Evolutionary conservation across 2,797 vertebrate genomes (phyloP).

Genomic region (Fringilla coelebs): DNA sequence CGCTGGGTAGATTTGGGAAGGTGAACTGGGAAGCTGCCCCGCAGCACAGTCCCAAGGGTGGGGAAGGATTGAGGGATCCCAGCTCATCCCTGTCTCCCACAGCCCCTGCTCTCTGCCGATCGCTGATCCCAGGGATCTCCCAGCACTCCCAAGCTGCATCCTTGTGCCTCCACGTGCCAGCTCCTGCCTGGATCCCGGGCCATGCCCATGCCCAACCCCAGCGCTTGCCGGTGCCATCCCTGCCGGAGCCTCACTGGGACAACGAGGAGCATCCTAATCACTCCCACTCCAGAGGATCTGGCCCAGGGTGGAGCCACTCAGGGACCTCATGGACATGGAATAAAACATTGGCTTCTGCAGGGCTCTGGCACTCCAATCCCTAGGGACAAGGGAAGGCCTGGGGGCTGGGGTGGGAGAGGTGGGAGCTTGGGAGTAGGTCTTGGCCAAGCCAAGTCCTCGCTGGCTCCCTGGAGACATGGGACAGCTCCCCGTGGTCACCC

Average conservation of each 20-base stretch:
- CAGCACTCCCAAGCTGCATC: neutral
- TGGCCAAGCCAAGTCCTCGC: rapidly evolving
- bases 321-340: neutral
- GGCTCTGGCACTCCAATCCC: rapidly evolving
- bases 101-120: neutral
- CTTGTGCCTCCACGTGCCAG: neutral
- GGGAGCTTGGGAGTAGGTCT: neutral
- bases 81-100: neutral
- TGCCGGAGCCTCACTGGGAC: rapidly evolving
- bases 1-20: neutral
- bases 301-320: neutral
- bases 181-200: neutral
- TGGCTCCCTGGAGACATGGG: too few relatives aligned
- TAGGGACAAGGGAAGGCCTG: neutral
- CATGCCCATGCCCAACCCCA: neutral
- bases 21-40: neutral
- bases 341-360: neutral
- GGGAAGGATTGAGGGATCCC: rapidly evolving
- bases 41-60: neutral
- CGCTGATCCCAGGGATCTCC: neutral
- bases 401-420: neutral
- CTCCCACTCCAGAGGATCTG: neutral
- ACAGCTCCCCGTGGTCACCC: neutral
- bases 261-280: rapidly evolving
- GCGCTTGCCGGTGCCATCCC: neutral